Evolutionary conservation across 2,888 invertebrate genomes (phyloP), one percentile per base, ranked within the genome.

Genomic region (Platycheirus albimanus): DNA sequence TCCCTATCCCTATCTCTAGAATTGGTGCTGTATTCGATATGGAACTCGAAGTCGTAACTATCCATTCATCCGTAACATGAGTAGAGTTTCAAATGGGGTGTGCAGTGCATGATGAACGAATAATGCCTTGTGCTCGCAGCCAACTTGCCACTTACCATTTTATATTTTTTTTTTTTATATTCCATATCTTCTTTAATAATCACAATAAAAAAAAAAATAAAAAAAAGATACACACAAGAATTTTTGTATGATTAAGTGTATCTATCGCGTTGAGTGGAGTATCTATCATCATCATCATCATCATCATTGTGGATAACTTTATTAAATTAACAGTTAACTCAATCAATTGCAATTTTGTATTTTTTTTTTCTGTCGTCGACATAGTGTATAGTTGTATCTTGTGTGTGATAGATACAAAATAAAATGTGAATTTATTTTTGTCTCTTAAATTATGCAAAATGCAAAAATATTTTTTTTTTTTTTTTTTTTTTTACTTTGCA

Each of bases 21-120:
- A 28, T 20, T 47, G 41, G 20, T 45, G 13, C 43, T 19, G 67
- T 47, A 64, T 30, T 24, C 11, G 24, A 45, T 61, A 45, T 19
- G 6, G n/a, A 61, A 61, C 61, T 30, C 17, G n/a, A n/a, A n/a
- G n/a, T n/a, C n/a, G n/a, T n/a, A n/a, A 74, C 70, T 66, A 76
- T 38, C 81, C 71, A 81, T 76, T 81, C 81, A 76, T 81, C 81
- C 81, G 81, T 81, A 81, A 81, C 81, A 81, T 77, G 81, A 81
- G 71, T 72, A 81, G 76, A 81, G 76, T 81, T 33, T 77, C 71
- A 77, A 81, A 81, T 81, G 77, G 77, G 81, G 76, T 77, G 71
- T 77, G 81, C 81, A 81, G 71, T 77, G 81, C 81, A 81, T 76
- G 81, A 81, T 81, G 81, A 66, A 71, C 67, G 69, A 75, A n/a